Evolutionary conservation across 2,888 invertebrate species (phyloP).

Genomic region (Palloptera scutellata): DNA sequence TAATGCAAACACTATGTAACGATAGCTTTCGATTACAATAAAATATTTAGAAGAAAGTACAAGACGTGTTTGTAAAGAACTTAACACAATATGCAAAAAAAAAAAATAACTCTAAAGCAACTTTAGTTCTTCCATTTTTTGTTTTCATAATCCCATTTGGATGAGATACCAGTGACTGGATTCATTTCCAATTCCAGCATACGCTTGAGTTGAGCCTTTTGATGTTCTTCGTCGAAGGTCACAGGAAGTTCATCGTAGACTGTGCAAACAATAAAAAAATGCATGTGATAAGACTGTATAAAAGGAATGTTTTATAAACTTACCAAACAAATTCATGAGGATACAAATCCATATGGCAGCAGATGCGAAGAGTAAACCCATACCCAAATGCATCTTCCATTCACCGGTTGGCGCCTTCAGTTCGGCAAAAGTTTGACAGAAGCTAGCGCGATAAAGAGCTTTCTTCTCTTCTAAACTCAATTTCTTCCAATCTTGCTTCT

Average conservation of each 20-base stretch:
- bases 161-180: constrained; percentile 81
- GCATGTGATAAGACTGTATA: too few species aligned
- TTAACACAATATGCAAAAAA: too few species aligned
- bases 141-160: constrained; percentile 92
- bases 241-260: constrained; percentile 74
- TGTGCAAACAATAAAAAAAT: too few species aligned
- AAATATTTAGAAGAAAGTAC: too few species aligned
- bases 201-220: constrained; percentile 80
- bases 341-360: constrained; percentile 55
- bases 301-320: constrained; percentile 17
- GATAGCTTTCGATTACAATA: too few species aligned
- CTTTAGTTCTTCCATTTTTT: constrained; percentile 79
- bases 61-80: too few species aligned
- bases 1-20: too few species aligned
- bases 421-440: constrained; percentile 93
- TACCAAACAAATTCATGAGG: constrained; percentile 59
- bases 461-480: constrained; percentile 92
- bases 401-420: constrained; percentile 67
- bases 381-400: constrained; percentile 68
- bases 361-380: constrained; percentile 53
- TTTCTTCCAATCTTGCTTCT: constrained; percentile 96
- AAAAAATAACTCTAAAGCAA: not conserved
- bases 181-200: constrained; percentile 82
- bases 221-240: constrained; percentile 77
- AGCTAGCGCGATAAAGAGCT: constrained; percentile 88